Base-by-base conservation (phyloP, 1,140 invertebrate genomes). In the Hycleus cichorii region DNA sequence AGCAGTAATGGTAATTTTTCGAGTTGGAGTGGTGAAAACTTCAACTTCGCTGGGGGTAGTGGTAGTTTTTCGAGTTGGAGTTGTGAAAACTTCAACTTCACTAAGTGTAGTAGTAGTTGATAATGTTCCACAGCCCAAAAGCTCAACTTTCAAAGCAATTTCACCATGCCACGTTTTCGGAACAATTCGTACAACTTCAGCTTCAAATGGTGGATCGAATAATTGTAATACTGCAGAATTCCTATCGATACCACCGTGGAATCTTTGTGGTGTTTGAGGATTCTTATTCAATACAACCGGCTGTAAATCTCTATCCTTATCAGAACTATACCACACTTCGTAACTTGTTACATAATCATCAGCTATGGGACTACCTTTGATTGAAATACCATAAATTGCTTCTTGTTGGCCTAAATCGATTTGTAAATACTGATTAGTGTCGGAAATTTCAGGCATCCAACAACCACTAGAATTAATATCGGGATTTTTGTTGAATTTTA, bases 271-370 rank as follows among this genome's bases (percentile, higher is more conserved):
- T 4, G 4, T 32, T 32, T 32, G 4, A 32, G 60, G 10, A 25
- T 49, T 46, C 47, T 65, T 39, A 59, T 69, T 70, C 54, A 59
- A 65, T 46, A 60, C 66, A 52, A 32, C 32, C 32, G 32, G 32
- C 61, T 64, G 44, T 54, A 61, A 44, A 68, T 9, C 32, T 48
- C 18, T 50, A n/a, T 43, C 55, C 55, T 32, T 32, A 24, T 69
- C 65, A 6, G 60, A 59, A 25, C 87, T 87, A 65, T 87, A 85
- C 50, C 87, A 69, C 4, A 92, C 74, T 62, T 82, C 78, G 59
- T 86, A 91, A 56, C 86, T 86, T 3, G 87, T 89, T n/a, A 92
- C 84, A 68, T 83, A 89, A 65, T 87, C 83, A 61, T 87, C 78
- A 46, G 80, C 79, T 2, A 77, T 55, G 0, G 82, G 78, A 71